Percentiles rank a stretch among this genome's conserved stretches.
These are phyloP conservation scores for Xenopus laevis DNA, from an alignment of 2,113 vertebrate genomes.

Conservation along the genomic window DNA sequence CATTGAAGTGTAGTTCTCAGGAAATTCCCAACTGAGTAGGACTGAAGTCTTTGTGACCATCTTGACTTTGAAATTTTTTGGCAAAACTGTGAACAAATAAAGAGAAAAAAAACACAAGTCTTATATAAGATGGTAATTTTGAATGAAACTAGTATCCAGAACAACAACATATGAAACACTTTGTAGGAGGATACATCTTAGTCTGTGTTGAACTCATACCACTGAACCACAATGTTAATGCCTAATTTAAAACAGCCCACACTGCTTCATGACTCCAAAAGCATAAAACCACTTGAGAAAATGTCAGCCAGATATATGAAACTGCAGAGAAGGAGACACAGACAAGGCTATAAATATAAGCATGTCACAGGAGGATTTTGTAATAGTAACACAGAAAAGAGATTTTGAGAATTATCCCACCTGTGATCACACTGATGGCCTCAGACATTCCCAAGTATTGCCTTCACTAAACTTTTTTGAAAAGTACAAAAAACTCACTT, in stretches of 20 bases:
- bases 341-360: background rate
- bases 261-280: constrained; percentile 42
- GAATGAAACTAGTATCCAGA: constrained; percentile 8
- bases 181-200: no score
- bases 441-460: constrained; percentile 56
- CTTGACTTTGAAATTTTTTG: constrained; percentile 96
- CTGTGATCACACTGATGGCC: constrained; percentile 56
- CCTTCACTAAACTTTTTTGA: constrained; percentile 61
- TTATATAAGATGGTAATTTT: constrained; percentile 1
- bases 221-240: background rate
- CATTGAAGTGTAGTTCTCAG: constrained; percentile 76
- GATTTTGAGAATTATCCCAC: constrained; percentile 61
- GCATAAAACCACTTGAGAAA: constrained; percentile 9
- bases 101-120: constrained; percentile 23
- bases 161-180: background rate
- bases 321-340: constrained; percentile 42
- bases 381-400: background rate
- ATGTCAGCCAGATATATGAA: background rate
- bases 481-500: constrained; percentile 60
- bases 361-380: constrained; percentile 30
- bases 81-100: constrained; percentile 75
- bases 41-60: constrained; percentile 91
- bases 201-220: background rate
- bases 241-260: constrained; percentile 23
- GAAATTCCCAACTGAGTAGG: constrained; percentile 92